Base-by-base conservation (phyloP, 2,797 vertebrate genomes). In the Melopsittacus undulatus region DNA sequence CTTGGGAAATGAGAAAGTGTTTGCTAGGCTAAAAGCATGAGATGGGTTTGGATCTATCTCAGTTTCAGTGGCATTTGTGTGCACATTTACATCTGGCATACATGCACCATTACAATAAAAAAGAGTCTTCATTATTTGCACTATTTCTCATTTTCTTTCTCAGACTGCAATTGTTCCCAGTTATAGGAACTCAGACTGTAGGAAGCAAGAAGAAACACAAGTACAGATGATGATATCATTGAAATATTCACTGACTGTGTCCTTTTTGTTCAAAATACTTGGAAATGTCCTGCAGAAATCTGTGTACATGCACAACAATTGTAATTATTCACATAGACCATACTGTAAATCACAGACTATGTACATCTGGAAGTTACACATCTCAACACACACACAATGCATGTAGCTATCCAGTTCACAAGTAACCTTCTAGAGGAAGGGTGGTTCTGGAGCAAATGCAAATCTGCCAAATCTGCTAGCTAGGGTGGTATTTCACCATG, bases 61-160 rank as follows among this genome's bases (percentile, higher is more conserved):
- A 54, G 17, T 87, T 94, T 94, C 90, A 90, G 69, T 89, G 92
- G 83, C 90, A 95, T 96, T 85, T 96, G 88, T 69, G 84, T 56
- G 87, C 86, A 75, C 62, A 90, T 89, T 95, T 93, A 87, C 51
- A 92, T 83, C 94, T 83, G 75, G 94, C 94, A 89, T 67, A 56
- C 74, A 83, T 30, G 64, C 75, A 77, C 75, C 16, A 74, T 95
- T 87, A 87, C 1, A 10, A 52, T 63, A 56, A 78, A 86, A 73
- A 69, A 91, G 32, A 85, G 45, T 42, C 57, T 20, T 9, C 76
- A 83, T 94, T 96, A 96, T 96, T 96, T 96, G 63, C 46, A 52
- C 70, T 80, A 87, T 83, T 83, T 75, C 66, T 90, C 63, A 54
- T 64, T 87, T 95, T 92, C 42, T 68, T 75, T 92, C 74, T 89